Percentiles rank a stretch among this genome's conserved stretches.
Conservation (phyloP, 2,797 vertebrate species). For the Enoplosus armatus region DNA sequence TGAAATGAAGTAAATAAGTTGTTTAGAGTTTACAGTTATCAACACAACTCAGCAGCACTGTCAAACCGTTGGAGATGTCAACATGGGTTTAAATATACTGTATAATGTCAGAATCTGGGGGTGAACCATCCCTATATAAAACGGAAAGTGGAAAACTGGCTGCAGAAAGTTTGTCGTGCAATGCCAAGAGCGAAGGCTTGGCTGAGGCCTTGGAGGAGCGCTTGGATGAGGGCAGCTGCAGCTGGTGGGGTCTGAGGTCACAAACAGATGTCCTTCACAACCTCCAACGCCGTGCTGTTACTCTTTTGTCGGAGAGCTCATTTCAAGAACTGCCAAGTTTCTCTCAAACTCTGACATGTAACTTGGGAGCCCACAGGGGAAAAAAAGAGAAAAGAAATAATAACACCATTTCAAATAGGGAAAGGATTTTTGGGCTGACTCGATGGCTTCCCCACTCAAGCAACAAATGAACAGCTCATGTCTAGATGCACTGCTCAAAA, state of each 20-base stretch:
- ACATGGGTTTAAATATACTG: not conserved
- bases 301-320: constrained; percentile 56
- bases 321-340: constrained; percentile 61
- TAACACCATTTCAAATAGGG: not conserved
- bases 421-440: constrained; percentile 26
- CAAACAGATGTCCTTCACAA: constrained; percentile 74
- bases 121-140: constrained; percentile 9
- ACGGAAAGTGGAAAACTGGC: constrained; percentile 44
- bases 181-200: constrained; percentile 65
- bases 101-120: not conserved
- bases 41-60: no score
- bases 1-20: no score
- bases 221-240: constrained; percentile 67
- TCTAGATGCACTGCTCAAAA: constrained; percentile 11
- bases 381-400: constrained; percentile 4
- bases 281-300: constrained; percentile 44
- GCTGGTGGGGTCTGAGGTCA: constrained; percentile 75
- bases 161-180: constrained; percentile 26
- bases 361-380: not conserved
- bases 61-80: no score
- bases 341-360: constrained; percentile 31
- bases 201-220: constrained; percentile 59
- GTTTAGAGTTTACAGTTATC: no score
- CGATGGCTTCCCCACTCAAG: constrained; percentile 33
- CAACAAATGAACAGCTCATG: constrained; percentile 49